Evolutionary conservation across 2,888 invertebrate genomes (phyloP), one percentile per base, ranked within the genome.

Genomic region (Gerosis bhagava): DNA sequence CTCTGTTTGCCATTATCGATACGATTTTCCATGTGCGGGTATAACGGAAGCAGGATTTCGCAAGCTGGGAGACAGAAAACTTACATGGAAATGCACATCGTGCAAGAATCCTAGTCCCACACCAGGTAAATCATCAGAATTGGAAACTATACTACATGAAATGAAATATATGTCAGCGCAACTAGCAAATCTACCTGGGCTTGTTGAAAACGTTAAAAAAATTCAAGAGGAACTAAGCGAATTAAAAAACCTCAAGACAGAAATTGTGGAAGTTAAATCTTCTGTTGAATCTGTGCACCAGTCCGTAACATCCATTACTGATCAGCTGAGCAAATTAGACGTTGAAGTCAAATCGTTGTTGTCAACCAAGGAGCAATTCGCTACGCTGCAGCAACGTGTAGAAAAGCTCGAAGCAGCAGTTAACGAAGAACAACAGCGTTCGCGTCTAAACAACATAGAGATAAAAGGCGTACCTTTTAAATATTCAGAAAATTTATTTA

Each of bases 1-100:
- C 19, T 34, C 32, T 12, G 11, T 34, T 12, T 34, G 32, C 3
- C 19, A 19, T 3, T 12, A 21, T 11, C n/a, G 32, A 10, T 34
- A 34, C 7, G 32, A 34, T 3, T 34, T 34, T 21, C 32, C 32
- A 11, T 34, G 32, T 19, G 32, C 32, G 19, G 32, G 32, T 7
- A 34, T 34, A 21, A 34, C 32, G 11, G 32, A 34, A 21, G 19
- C 19, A 11, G 32, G 32, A 3, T 34, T 7, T n/a, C 32, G 32
- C 10, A 34, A 34, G 19, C 12, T 34, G 11, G 32, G 32, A 2
- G 32, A 34, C 6, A 34, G 32, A 11, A 34, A 34, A 11, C 8
- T 11, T 11, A 34, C 32, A 2, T 34, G 32, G 32, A 34, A 34
- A 7, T 34, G 34, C 21, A 12, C 21, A 2, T 19, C 12, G 12